Conservation (phyloP, 2,113 vertebrate genomes). For the Tenrec ecaudatus region DNA sequence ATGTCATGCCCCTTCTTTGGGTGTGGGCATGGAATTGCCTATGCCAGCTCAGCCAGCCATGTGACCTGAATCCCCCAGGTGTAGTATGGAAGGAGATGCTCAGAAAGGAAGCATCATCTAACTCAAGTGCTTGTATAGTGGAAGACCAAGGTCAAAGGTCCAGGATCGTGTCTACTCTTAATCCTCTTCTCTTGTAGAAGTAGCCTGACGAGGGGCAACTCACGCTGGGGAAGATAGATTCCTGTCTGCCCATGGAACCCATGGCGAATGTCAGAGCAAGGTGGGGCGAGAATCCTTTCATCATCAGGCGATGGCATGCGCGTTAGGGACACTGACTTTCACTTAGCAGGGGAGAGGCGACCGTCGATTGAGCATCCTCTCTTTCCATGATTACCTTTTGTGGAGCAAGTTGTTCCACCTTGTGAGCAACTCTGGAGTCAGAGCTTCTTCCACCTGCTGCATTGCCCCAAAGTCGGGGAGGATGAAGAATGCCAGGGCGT, state of each 20-base stretch:
- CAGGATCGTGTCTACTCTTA: too few relatives aligned
- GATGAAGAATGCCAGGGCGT: slow-evolving; percentile 85
- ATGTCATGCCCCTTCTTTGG: neutral
- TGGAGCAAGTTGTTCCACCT: neutral
- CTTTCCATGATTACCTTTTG: neutral
- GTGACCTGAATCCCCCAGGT: neutral
- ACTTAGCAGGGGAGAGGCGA: fast-evolving
- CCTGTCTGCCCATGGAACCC: too few relatives aligned
- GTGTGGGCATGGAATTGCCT: too few relatives aligned
- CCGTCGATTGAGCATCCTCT: fast-evolving
- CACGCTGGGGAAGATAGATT: too few relatives aligned
- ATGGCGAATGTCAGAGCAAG: too few relatives aligned
- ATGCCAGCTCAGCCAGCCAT: too few relatives aligned
- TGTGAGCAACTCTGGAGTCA: slow-evolving; percentile 55
- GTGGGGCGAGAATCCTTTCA: too few relatives aligned
- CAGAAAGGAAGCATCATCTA: neutral
- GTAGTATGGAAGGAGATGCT: too few relatives aligned
- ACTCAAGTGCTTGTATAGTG: fast-evolving
- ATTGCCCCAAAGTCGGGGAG: slow-evolving; percentile 86
- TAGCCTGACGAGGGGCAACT: too few relatives aligned
- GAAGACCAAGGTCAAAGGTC: neutral
- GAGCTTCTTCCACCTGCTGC: slow-evolving; percentile 80
- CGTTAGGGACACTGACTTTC: neutral
- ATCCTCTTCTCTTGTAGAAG: too few relatives aligned
- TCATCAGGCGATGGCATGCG: too few relatives aligned